phyloP scores from a whole-genome alignment of 2,113 vertebrate genomes.

The Fukomys damarensis region DNA sequence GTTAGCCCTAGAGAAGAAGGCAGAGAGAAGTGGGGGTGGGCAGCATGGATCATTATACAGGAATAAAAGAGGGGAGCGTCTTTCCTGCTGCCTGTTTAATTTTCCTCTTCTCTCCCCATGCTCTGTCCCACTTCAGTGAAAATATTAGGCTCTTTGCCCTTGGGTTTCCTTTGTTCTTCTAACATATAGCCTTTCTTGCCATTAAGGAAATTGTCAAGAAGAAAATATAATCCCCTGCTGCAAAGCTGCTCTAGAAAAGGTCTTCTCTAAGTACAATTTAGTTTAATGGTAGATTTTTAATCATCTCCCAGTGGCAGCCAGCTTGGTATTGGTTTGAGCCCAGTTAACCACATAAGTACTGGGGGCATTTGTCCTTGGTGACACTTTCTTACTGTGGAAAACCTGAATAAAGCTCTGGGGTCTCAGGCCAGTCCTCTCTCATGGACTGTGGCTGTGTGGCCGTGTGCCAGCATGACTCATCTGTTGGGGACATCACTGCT shows the following conservation, averaged over 20 bases:
- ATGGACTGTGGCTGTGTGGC: neutral
- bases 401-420: neutral
- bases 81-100: constrained; percentile 71
- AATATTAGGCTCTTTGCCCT: constrained; percentile 77
- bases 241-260: constrained; percentile 77
- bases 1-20: constrained; percentile 66
- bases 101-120: constrained; percentile 5
- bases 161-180: constrained; percentile 75
- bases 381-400: neutral
- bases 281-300: constrained; percentile 85
- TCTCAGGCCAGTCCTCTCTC: neutral
- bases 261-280: constrained; percentile 71
- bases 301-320: constrained; percentile 74
- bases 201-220: constrained; percentile 78
- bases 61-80: constrained; percentile 65
- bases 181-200: constrained; percentile 73
- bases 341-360: neutral
- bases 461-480: accelerated
- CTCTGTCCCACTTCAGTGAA: neutral
- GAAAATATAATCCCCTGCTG: constrained; percentile 74
- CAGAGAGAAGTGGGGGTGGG: constrained; percentile 39
- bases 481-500: neutral
- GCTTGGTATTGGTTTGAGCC: constrained; percentile 45
- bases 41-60: neutral
- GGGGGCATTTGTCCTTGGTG: neutral